Evolutionary conservation across 23 tunicate species (phyloP).

Genomic region (Clavelina lepadiformis): DNA sequence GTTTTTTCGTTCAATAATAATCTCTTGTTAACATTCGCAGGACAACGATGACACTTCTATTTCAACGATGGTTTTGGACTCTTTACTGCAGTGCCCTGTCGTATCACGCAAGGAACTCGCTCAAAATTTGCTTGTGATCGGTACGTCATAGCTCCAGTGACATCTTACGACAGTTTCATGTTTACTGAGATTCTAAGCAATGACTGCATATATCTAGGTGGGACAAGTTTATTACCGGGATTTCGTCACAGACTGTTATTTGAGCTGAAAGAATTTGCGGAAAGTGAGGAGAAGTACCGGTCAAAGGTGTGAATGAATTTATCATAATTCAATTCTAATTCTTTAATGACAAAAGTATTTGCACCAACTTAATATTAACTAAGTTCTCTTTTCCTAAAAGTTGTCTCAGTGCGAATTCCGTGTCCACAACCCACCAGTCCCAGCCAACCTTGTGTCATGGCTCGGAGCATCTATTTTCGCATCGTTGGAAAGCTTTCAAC

Average conservation of each 20-base stretch:
- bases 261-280: slow-evolving; percentile 58
- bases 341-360: neutral
- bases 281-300: slow-evolving; percentile 50
- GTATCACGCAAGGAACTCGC: slow-evolving; percentile 76
- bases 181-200: no score
- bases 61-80: slow-evolving; percentile 70
- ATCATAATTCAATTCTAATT: neutral
- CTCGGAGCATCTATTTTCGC: slow-evolving; percentile 86
- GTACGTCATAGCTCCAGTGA: no score
- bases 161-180: no score
- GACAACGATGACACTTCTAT: slow-evolving; percentile 74
- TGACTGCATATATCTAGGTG: slow-evolving; percentile 49
- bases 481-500: slow-evolving; percentile 53
- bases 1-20: no score
- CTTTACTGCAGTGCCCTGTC: slow-evolving; percentile 50
- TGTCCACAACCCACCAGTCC: slow-evolving; percentile 68
- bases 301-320: slow-evolving; percentile 23
- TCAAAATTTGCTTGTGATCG: slow-evolving; percentile 47
- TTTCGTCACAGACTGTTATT: slow-evolving; percentile 72
- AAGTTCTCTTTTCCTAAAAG: slow-evolving; percentile 22
- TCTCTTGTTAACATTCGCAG: slow-evolving; percentile 13
- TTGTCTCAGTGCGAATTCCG: slow-evolving; percentile 70
- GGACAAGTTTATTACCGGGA: slow-evolving; percentile 85
- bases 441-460: slow-evolving; percentile 74
- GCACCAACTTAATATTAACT: neutral